phyloP scores from a whole-genome alignment of 2,113 vertebrate species.

The Lophius piscatorius region DNA sequence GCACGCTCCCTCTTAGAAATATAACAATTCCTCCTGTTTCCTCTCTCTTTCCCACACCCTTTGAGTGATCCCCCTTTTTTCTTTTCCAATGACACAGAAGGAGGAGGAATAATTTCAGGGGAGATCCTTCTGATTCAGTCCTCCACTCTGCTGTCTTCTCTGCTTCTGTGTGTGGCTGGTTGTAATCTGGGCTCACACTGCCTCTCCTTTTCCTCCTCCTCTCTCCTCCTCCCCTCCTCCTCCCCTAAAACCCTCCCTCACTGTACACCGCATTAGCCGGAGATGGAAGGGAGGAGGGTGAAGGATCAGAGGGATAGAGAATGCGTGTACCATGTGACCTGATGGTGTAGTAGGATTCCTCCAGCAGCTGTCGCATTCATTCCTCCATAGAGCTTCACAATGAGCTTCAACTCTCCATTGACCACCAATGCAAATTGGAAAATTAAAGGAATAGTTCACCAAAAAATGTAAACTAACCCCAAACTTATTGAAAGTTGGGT shows the following conservation, averaged over 20 bases:
- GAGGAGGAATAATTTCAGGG: neutral
- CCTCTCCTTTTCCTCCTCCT: constrained; percentile 54
- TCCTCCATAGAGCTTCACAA: constrained; percentile 40
- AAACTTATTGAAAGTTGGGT: no score
- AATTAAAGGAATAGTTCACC: no score
- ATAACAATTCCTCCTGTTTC: neutral
- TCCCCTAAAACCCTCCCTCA: constrained; percentile 40
- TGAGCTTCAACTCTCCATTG: constrained; percentile 37
- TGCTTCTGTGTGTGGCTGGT: constrained; percentile 24
- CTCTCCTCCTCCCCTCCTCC: constrained; percentile 29
- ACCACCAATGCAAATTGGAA: neutral
- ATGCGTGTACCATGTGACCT: constrained; percentile 65
- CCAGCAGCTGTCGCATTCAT: constrained; percentile 71
- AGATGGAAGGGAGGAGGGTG: constrained; percentile 36
- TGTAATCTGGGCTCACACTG: constrained; percentile 67
- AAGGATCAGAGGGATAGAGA: constrained; percentile 70
- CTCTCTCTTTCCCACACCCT: neutral
- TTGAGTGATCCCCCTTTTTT: constrained; percentile 17
- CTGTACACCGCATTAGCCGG: constrained; percentile 63
- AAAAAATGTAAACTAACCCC: neutral
- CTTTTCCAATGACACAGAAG: constrained; percentile 5
- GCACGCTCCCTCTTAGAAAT: constrained; percentile 7
- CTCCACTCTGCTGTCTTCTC: constrained; percentile 12
- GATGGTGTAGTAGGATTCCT: constrained; percentile 68
- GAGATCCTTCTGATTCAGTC: constrained; percentile 15